A percentile compares a stretch with the other conserved stretches of the same genome.
Evolutionary conservation across 2,888 invertebrate genomes (phyloP).

Genomic region (Machimus rusticus): DNA sequence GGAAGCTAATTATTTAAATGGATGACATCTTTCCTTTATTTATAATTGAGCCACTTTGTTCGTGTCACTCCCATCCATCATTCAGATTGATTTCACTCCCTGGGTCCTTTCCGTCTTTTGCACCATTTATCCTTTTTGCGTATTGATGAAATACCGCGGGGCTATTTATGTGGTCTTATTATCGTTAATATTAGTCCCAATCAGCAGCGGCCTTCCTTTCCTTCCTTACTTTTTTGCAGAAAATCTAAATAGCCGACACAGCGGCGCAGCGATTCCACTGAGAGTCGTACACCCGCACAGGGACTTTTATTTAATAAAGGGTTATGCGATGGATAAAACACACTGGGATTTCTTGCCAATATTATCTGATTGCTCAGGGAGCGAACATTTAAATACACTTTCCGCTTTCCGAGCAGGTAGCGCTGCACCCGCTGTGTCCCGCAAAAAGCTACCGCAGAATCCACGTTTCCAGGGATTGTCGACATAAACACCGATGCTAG

Average conservation of each 20-base stretch:
- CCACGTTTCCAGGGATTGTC: not conserved
- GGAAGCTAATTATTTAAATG: constrained; percentile 47
- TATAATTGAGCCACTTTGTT: constrained; percentile 47
- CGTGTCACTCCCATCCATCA: constrained; percentile 46
- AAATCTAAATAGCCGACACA: not conserved
- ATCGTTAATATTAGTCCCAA: constrained; percentile 35
- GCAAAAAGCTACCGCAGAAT: not conserved
- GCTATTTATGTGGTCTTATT: constrained; percentile 12
- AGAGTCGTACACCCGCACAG: not conserved
- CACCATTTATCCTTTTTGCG: constrained; percentile 8
- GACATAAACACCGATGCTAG: not conserved
- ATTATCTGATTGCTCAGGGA: not conserved
- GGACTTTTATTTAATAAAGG: constrained; percentile 23
- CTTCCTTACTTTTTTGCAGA: not conserved
- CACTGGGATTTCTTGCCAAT: not conserved
- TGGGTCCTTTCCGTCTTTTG: constrained; percentile 25
- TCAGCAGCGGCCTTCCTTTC: not conserved
- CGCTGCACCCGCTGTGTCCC: not conserved
- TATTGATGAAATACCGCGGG: constrained; percentile 3
- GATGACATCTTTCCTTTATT: constrained; percentile 46
- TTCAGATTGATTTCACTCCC: constrained; percentile 44
- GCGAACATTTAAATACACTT: not conserved
- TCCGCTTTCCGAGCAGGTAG: not conserved
- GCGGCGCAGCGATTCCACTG: not conserved
- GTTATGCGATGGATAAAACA: not conserved